Base-by-base conservation (phyloP, 2,797 vertebrate genomes). In the Myotis planiceps region DNA sequence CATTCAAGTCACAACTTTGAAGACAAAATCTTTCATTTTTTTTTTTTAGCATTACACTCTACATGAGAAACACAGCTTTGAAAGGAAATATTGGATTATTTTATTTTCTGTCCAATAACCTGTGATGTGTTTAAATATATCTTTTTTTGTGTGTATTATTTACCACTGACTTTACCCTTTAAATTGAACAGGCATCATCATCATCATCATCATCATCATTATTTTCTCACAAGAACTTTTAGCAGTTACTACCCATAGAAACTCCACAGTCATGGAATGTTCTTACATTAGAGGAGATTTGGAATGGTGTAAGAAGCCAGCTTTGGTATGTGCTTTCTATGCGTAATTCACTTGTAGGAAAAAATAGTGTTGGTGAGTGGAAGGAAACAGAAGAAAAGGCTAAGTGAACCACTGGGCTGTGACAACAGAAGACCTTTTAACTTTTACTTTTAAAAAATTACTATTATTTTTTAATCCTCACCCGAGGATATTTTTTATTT, bases 31-130 rank as follows among this genome's bases (percentile, higher is more conserved):
- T 79, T 90, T 87, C 27, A 68, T 37, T 93, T 88, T 79, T 58
- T n/a, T 93, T 88, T 79, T 58, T n/a, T 68, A 82, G 51, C 71
- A 76, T 72, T 75, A 9, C 19, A 65, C 23, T 93, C 15, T 93
- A 55, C 1, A 42, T 49, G 14, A 74, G 55, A 32, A 72, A 63
- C 32, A 25, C 13, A 85, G 47, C 53, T 96, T 93, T 83, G 69
- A 86, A 65, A 60, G 68, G 65, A 75, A 93, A 71, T 34, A 83
- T 72, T 83, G 42, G 39, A 72, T 82, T 29, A 34, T 76, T 82
- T 86, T 86, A 42, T 71, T 85, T 91, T 6, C 9, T 47, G 63
- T 60, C 18, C 27, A 65, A 51, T 5, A 42, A 65, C 78, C 12
- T 74, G 7, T 55, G 34, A 29, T 83, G 32, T 76, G n/a, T 68